Percentiles rank a stretch among this genome's conserved stretches.
Conservation (phyloP, 2,888 invertebrate species). For the Erebia palarica region DNA sequence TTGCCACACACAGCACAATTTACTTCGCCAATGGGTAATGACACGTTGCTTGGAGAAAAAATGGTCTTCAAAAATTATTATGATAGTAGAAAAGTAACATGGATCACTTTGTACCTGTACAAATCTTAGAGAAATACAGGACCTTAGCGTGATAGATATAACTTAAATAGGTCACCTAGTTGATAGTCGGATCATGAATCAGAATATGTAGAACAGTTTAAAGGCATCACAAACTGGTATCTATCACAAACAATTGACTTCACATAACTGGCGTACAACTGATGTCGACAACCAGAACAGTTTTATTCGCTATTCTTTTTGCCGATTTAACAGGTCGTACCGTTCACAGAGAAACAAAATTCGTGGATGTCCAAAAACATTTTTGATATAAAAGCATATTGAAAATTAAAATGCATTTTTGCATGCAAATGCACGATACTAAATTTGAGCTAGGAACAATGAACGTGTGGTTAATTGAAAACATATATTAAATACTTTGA, state of each 20-base stretch:
- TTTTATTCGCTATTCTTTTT: conserved; percentile 16
- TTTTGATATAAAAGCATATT: background rate
- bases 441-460: background rate
- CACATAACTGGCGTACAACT: background rate
- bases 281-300: conserved; percentile 4
- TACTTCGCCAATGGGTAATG: too few relatives aligned
- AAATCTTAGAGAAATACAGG: too few relatives aligned
- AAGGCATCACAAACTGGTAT: background rate
- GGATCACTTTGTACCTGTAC: too few relatives aligned
- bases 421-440: too few relatives aligned
- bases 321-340: conserved; percentile 6
- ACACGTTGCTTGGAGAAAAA: too few relatives aligned
- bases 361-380: background rate
- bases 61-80: background rate
- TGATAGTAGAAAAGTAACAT: background rate
- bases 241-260: background rate
- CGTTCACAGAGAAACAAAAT: conserved; percentile 4
- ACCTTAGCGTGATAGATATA: background rate
- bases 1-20: too few relatives aligned
- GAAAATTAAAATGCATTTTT: background rate
- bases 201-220: conserved; percentile 3
- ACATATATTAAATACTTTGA: too few relatives aligned
- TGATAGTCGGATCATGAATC: background rate
- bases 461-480: background rate
- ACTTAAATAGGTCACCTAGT: background rate